phyloP scores from a whole-genome alignment of 2,113 vertebrate species.

The Phocoena sinus region DNA sequence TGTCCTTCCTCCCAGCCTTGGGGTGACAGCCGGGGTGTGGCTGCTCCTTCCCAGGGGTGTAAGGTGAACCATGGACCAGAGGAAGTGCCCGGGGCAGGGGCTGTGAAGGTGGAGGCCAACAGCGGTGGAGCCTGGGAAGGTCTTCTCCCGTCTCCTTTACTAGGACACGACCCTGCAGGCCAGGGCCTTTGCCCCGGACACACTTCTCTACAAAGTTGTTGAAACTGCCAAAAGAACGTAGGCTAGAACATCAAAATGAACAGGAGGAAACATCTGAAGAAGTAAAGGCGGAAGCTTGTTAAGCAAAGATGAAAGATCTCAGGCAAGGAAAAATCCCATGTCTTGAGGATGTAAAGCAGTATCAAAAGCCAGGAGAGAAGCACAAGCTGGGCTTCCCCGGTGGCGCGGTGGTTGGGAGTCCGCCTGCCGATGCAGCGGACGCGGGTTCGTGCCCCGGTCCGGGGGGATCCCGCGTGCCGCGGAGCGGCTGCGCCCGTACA shows the following conservation, averaged over 20 bases:
- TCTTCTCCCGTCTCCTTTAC: too few relatives aligned
- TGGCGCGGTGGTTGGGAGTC: too few relatives aligned
- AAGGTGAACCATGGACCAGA: not conserved
- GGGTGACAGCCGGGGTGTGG: too few relatives aligned
- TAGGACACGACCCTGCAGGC: fast-evolving
- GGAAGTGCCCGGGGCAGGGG: not conserved
- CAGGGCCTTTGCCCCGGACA: not conserved
- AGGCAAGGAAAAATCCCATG: not conserved
- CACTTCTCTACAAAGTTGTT: fast-evolving
- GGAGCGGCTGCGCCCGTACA: not conserved
- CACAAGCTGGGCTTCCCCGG: not conserved
- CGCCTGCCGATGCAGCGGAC: too few relatives aligned
- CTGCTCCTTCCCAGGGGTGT: too few relatives aligned
- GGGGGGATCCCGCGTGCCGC: too few relatives aligned
- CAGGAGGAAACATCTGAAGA: not conserved
- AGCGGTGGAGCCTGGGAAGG: not conserved
- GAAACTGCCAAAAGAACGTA: not conserved
- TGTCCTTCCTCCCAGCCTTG: not conserved
- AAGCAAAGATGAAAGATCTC: not conserved
- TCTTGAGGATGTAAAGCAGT: not conserved
- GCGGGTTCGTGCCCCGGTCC: too few relatives aligned
- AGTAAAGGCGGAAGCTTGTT: not conserved
- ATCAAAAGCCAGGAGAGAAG: too few relatives aligned
- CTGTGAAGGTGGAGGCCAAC: not conserved
- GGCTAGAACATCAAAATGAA: not conserved